phyloP scores from a whole-genome alignment of 2,113 vertebrate species.

The Andinoacara biseriatus region DNA sequence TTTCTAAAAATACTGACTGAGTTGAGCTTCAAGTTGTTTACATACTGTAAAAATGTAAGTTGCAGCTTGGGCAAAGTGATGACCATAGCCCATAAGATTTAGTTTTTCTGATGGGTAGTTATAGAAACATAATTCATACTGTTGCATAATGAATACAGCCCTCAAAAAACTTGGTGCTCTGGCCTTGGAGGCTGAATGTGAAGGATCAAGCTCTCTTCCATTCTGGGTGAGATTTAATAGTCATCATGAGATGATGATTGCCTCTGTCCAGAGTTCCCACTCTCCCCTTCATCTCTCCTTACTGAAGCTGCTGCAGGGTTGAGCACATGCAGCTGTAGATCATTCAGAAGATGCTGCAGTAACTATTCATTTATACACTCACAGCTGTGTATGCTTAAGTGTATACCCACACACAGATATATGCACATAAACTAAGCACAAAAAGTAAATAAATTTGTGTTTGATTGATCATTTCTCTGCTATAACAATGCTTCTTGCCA shows the following conservation, averaged over 20 bases:
- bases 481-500: too few relatives aligned
- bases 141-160: conserved; percentile 29
- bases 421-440: neutral
- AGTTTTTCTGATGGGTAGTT: neutral
- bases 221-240: conserved; percentile 43
- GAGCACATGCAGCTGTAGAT: conserved; percentile 60
- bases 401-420: neutral
- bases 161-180: conserved; percentile 10
- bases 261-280: conserved; percentile 44
- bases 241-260: conserved; percentile 50
- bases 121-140: neutral
- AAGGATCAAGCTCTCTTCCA: conserved; percentile 40
- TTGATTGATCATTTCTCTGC: too few relatives aligned
- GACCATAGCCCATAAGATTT: neutral
- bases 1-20: neutral
- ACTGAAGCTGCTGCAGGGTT: conserved; percentile 31
- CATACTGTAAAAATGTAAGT: conserved; percentile 6
- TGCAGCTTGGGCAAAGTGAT: neutral
- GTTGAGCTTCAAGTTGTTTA: neutral
- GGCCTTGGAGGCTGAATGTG: conserved; percentile 27
- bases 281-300: conserved; percentile 31
- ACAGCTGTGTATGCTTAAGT: neutral
- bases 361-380: conserved; percentile 22
- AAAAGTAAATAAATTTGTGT: too few relatives aligned
- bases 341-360: conserved; percentile 45